These are phyloP conservation scores for Copsychus sechellarum DNA, from an alignment of 2,113 vertebrate species.

Conservation along the genomic window DNA sequence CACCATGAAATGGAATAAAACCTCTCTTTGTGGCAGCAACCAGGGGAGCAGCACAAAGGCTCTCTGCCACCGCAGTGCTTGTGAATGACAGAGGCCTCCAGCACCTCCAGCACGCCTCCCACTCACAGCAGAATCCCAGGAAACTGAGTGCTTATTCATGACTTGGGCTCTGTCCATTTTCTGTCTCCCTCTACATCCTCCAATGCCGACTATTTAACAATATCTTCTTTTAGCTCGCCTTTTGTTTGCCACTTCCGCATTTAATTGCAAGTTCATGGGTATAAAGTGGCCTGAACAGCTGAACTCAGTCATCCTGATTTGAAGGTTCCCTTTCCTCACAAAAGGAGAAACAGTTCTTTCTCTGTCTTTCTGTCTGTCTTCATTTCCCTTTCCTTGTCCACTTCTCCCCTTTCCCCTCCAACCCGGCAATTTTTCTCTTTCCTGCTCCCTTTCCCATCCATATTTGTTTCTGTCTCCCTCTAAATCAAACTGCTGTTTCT, in stretches of 20 bases:
- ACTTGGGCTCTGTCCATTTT: constrained; percentile 75
- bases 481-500: background rate
- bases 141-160: constrained; percentile 78
- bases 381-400: constrained; percentile 47
- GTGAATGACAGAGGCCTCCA: constrained; percentile 75
- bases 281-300: constrained; percentile 82
- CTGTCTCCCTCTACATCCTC: constrained; percentile 59
- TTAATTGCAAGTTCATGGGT: constrained; percentile 86
- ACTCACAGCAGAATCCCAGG: constrained; percentile 62
- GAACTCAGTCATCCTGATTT: constrained; percentile 68
- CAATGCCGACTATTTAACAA: constrained; percentile 73
- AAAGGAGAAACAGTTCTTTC: constrained; percentile 64
- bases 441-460: background rate
- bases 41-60: constrained; percentile 84
- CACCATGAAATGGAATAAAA: constrained; percentile 85
- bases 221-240: constrained; percentile 81
- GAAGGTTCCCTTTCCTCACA: constrained; percentile 49
- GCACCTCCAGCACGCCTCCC: constrained; percentile 59
- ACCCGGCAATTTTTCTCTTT: background rate
- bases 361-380: constrained; percentile 61
- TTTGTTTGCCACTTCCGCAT: constrained; percentile 87
- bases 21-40: constrained; percentile 82
- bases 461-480: background rate
- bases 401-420: background rate
- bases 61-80: constrained; percentile 70